Evolutionary conservation across 2,888 invertebrate species (phyloP).

Genomic region (Cecidostiba fungosa): DNA sequence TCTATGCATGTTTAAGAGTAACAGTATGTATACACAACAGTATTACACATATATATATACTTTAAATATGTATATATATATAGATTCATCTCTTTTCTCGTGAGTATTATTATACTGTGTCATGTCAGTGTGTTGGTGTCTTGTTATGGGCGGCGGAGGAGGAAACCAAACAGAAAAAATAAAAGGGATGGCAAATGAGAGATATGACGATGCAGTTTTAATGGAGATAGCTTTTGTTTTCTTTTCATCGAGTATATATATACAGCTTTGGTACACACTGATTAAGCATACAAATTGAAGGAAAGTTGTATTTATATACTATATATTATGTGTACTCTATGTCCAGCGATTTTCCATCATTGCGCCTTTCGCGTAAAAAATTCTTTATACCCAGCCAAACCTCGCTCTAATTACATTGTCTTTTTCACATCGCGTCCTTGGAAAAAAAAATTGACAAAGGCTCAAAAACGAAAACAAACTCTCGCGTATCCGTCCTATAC

Average conservation of each 20-base stretch:
- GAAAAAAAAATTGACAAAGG: background rate
- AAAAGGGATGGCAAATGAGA: background rate
- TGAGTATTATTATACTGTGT: background rate
- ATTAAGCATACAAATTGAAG: constrained; percentile 22
- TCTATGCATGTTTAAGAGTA: constrained; percentile 21
- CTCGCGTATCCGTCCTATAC: background rate
- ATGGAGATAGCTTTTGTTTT: background rate
- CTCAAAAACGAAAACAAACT: background rate
- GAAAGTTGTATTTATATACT: background rate
- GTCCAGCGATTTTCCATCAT: constrained; percentile 64
- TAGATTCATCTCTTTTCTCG: constrained; percentile 11
- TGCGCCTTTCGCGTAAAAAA: constrained; percentile 57
- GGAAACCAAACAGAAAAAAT: background rate
- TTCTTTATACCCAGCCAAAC: background rate
- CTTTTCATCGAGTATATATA: background rate
- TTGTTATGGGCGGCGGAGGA: constrained; percentile 22
- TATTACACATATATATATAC: background rate
- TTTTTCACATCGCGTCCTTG: background rate
- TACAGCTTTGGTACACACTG: background rate
- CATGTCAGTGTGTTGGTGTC: constrained; percentile 61
- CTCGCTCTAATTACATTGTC: background rate
- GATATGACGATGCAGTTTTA: background rate
- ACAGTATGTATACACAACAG: background rate
- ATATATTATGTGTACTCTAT: background rate
- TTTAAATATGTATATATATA: constrained; percentile 24